Evolutionary conservation across 2,888 invertebrate species (phyloP).

Genomic region (Drosophila atroscutellata): DNA sequence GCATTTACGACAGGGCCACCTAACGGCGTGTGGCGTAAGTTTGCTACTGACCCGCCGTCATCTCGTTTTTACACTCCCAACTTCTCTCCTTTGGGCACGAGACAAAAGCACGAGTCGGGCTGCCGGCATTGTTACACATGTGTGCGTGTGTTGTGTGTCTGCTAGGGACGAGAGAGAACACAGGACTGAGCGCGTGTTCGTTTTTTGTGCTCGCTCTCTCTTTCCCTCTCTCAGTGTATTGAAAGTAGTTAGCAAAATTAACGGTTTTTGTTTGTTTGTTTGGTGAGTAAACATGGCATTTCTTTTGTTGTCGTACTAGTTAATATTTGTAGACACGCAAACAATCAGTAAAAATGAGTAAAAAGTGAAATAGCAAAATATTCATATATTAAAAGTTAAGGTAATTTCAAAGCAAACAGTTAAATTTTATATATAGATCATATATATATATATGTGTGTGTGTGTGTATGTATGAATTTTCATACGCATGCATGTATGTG

Average conservation of each 20-base stretch:
- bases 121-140: constrained; percentile 43
- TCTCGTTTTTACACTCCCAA: constrained; percentile 56
- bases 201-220: constrained; percentile 37
- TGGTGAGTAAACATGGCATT: constrained; percentile 4
- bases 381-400: neutral
- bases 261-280: constrained; percentile 19
- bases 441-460: neutral
- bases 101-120: constrained; percentile 52
- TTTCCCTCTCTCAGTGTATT: neutral
- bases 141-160: constrained; percentile 30
- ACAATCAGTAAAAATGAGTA: neutral
- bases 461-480: neutral
- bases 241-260: constrained; percentile 34
- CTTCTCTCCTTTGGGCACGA: constrained; percentile 48
- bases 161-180: constrained; percentile 33
- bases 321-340: neutral
- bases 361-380: neutral
- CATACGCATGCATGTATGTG: neutral
- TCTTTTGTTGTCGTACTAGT: neutral
- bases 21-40: constrained; percentile 83
- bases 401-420: neutral
- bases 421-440: neutral
- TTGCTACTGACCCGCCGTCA: constrained; percentile 79
- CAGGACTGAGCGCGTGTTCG: constrained; percentile 10
- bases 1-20: constrained; percentile 79